These are phyloP conservation scores for Heliconius nattereri DNA, from an alignment of 1,140 invertebrate genomes.

Conservation along the genomic window DNA sequence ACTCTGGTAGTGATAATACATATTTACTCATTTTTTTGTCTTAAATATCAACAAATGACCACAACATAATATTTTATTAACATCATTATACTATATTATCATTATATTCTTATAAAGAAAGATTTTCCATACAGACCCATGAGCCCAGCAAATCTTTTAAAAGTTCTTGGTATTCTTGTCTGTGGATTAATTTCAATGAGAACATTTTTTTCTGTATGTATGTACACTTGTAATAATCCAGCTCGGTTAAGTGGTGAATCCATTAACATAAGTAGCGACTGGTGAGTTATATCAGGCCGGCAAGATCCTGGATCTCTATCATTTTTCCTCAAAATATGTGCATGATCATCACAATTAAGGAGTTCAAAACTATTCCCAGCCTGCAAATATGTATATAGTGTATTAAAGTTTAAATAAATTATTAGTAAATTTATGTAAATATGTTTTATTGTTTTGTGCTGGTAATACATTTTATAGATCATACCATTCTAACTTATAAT, in stretches of 20 bases:
- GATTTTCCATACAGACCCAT: constrained; percentile 88
- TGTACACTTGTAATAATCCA: constrained; percentile 94
- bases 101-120: neutral
- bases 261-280: constrained; percentile 97
- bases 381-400: constrained; percentile 76
- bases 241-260: constrained; percentile 97
- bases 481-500: too few species aligned
- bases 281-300: constrained; percentile 97
- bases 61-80: neutral
- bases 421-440: too few species aligned
- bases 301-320: constrained; percentile 91
- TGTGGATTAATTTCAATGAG: constrained; percentile 99
- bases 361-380: constrained; percentile 93
- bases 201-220: constrained; percentile 98
- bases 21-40: too few species aligned
- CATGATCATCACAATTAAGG: constrained; percentile 97
- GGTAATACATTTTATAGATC: too few species aligned
- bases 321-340: constrained; percentile 90
- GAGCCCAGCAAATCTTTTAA: constrained; percentile 98
- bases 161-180: constrained; percentile 98
- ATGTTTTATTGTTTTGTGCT: too few species aligned
- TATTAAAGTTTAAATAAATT: too few species aligned
- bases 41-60: too few species aligned
- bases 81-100: neutral
- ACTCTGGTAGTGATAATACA: too few species aligned